Percentiles rank a stretch among this genome's conserved stretches.
Evolutionary conservation across 2,888 invertebrate genomes (phyloP).

Genomic region (Dicycla oo): DNA sequence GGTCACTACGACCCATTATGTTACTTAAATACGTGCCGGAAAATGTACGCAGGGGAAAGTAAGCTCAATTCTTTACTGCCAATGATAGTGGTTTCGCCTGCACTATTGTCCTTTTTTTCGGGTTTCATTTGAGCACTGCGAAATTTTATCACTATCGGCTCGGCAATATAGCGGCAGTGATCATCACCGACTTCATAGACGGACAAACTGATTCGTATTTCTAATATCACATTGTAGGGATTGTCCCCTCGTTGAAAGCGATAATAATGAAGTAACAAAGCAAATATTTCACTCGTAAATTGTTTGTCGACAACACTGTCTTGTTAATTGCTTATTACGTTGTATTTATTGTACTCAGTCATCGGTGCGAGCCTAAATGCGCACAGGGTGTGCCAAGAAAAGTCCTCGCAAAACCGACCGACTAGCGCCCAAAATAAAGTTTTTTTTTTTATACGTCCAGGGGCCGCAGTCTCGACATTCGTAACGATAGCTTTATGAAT

Average conservation of each 20-base stretch:
- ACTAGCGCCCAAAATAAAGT: no score
- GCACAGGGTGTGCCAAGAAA: background rate
- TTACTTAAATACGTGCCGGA: background rate
- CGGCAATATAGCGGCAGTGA: background rate
- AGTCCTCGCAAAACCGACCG: background rate
- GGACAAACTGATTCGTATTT: background rate
- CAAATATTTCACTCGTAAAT: constrained; percentile 16
- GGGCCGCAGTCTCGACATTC: no score
- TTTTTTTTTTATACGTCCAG: no score
- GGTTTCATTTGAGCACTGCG: background rate
- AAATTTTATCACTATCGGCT: background rate
- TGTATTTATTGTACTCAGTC: constrained; percentile 15
- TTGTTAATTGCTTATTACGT: constrained; percentile 23
- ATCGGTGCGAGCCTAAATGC: background rate
- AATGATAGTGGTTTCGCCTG: background rate
- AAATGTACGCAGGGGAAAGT: constrained; percentile 3
- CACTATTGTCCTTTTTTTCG: background rate
- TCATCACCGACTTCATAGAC: no score
- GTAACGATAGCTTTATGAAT: no score
- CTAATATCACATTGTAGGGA: background rate
- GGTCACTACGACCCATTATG: constrained; percentile 1
- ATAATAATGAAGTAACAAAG: constrained; percentile 20
- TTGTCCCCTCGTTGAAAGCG: background rate
- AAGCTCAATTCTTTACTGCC: background rate
- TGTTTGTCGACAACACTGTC: constrained; percentile 17